Evolutionary conservation across 1,140 invertebrate species (phyloP).

Genomic region (Lethocerus indicus): DNA sequence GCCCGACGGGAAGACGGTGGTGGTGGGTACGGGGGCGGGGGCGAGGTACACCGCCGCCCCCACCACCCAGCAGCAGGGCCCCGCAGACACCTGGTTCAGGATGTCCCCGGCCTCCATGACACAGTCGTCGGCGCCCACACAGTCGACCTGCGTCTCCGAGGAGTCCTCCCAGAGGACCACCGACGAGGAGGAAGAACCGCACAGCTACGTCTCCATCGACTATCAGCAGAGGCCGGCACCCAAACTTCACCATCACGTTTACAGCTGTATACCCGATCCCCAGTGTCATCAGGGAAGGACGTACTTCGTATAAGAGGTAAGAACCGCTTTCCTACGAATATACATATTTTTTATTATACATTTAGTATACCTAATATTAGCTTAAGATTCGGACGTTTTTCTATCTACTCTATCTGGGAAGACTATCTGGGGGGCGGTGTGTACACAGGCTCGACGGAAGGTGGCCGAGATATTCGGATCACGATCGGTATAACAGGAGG

Average conservation of each 20-base stretch:
- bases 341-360: too few relatives aligned
- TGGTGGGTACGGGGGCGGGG: conserved; percentile 24
- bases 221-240: conserved; percentile 23
- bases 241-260: conserved; percentile 30
- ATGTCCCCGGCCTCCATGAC: conserved; percentile 19
- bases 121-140: conserved; percentile 32
- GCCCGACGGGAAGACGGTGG: conserved; percentile 22
- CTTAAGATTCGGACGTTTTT: too few relatives aligned
- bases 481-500: too few relatives aligned
- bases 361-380: too few relatives aligned
- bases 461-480: too few relatives aligned
- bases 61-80: conserved; percentile 29
- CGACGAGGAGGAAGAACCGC: conserved; percentile 35
- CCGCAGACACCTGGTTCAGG: conserved; percentile 28
- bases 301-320: conserved; percentile 19
- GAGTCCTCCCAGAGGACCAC: conserved; percentile 37
- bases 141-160: conserved; percentile 42
- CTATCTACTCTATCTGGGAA: too few relatives aligned
- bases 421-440: too few relatives aligned
- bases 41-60: conserved; percentile 37
- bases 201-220: conserved; percentile 24
- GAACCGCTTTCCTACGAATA: too few relatives aligned
- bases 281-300: conserved; percentile 20
- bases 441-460: too few relatives aligned
- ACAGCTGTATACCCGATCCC: conserved; percentile 35